Percentiles rank a stretch among this genome's conserved stretches.
These are phyloP conservation scores for Daboia siamensis DNA, from an alignment of 2,113 vertebrate genomes.

Conservation along the genomic window DNA sequence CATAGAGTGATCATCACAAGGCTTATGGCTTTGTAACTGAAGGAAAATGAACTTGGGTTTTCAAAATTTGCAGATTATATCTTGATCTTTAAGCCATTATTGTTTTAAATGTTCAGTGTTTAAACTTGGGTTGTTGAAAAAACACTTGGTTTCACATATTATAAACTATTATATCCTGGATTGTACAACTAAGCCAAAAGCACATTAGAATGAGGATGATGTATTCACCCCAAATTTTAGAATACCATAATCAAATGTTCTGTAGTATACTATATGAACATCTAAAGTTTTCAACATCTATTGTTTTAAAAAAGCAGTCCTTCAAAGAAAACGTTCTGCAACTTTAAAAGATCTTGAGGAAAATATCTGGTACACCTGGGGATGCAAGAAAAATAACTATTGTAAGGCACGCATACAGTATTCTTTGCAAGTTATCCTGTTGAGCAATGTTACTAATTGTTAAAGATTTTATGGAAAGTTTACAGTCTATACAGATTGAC, in stretches of 20 bases:
- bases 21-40: neutral
- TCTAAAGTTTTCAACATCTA: neutral
- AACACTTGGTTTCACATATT: neutral
- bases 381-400: neutral
- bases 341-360: slow-evolving; percentile 12
- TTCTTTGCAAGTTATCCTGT: neutral
- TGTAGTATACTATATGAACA: neutral
- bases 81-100: neutral
- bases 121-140: neutral
- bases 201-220: neutral
- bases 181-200: neutral
- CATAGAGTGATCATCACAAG: neutral
- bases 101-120: neutral
- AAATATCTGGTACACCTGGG: slow-evolving; percentile 1
- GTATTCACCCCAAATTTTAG: neutral
- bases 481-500: slow-evolving; percentile 2
- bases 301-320: slow-evolving; percentile 2
- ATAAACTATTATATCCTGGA: neutral
- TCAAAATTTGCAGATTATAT: neutral
- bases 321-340: neutral
- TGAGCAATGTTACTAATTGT: slow-evolving; percentile 16
- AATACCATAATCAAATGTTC: neutral
- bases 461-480: slow-evolving; percentile 22
- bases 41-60: neutral
- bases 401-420: neutral